Conservation (phyloP, 2,113 vertebrate genomes). For the Neogale vison region DNA sequence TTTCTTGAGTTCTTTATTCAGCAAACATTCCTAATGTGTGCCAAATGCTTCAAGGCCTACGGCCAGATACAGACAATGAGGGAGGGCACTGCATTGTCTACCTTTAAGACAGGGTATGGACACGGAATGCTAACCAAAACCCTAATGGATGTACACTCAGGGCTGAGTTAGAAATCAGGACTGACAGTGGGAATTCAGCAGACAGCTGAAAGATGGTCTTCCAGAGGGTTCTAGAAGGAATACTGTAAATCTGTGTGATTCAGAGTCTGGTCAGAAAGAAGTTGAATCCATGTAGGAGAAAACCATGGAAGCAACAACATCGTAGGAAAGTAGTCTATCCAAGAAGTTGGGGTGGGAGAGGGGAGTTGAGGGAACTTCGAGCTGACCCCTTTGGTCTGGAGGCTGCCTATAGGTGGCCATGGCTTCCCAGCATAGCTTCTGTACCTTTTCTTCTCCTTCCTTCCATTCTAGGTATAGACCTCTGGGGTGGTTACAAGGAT, state of each 20-base stretch:
- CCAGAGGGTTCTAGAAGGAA: background rate
- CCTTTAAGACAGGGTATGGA: background rate
- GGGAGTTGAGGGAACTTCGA: background rate
- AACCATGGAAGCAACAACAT: background rate
- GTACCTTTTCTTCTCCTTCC: background rate
- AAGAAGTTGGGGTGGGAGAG: background rate
- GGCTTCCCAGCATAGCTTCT: too few relatives aligned
- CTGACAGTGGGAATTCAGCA: background rate
- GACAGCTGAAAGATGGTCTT: background rate
- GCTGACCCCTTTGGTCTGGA: background rate
- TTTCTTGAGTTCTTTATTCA: background rate
- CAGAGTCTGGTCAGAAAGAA: background rate
- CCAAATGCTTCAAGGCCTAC: accelerated
- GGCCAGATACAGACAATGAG: background rate
- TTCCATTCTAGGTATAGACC: background rate
- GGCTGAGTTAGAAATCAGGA: background rate
- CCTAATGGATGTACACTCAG: background rate
- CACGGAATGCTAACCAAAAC: background rate
- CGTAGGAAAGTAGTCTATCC: background rate
- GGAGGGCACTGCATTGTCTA: background rate
- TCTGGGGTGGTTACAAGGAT: background rate
- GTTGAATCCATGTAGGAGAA: background rate
- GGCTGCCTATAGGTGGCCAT: background rate
- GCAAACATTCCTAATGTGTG: background rate
- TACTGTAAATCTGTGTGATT: background rate